Evolutionary conservation across 2,888 invertebrate genomes (phyloP), one percentile per base, ranked within the genome.

Genomic region (Halictus quadricinctus): DNA sequence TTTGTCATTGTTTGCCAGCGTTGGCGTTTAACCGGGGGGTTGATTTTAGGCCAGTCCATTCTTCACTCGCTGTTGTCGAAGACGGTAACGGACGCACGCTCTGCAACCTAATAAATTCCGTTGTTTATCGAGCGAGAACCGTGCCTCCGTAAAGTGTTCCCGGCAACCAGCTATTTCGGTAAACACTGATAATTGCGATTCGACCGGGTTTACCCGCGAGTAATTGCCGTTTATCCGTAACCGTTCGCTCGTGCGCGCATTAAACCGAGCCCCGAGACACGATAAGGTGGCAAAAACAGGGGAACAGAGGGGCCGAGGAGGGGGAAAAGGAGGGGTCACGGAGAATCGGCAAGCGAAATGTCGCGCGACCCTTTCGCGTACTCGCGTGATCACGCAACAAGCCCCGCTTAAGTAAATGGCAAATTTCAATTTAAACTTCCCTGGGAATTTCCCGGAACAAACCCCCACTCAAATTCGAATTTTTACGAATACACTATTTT

Each of bases 111-210:
- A 69, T 77, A 77, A 69, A 69, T 66, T 69, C 69, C n/a, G 18
- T 66, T 76, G 64, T 76, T 76, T 76, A 36, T 48, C 46, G 21
- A 48, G 13, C 36, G 66, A 12, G 15, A 21, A 21, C 29, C 48
- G 46, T 7, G 54, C 58, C 41, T 18, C 18, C 76, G 64, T 58
- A 76, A 64, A 36, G 36, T 36, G 64, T 46, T 76, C n/a, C 2
- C 25, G 21, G 8, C n/a, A 29, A 8, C 46, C 64, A 15, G 29
- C 29, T 66, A 43, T 46, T 76, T 50, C 66, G 43, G 70, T 41
- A 78, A 78, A 78, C 72, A 78, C 70, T 66, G 36, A 25, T 76
- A 76, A 76, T 76, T 66, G 76, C 76, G 29, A 76, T 64, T 76
- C 64, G 66, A 76, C 66, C 36, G 66, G 48, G 66, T 76, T 66